These are phyloP conservation scores for Mormyrops attenuatus DNA, from an alignment of 2,797 vertebrate genomes.

Conservation along the genomic window DNA sequence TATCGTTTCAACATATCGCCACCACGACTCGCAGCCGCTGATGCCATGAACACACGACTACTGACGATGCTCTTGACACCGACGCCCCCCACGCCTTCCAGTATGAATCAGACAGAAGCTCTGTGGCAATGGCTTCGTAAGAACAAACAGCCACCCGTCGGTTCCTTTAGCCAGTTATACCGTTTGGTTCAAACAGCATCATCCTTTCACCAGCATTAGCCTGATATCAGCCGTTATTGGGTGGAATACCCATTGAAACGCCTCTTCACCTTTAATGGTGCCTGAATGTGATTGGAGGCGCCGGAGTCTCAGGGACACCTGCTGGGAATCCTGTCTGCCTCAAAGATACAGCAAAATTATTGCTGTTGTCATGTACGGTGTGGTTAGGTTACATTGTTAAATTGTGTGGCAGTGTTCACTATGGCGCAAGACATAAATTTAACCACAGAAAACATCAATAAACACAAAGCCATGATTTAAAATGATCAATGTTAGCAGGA, in stretches of 20 bases:
- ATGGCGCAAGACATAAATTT: neutral
- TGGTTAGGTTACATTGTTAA: neutral
- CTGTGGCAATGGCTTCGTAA: neutral
- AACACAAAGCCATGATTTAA: neutral
- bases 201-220: neutral
- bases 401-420: neutral
- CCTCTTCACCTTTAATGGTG: neutral
- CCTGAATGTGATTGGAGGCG: neutral
- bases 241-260: neutral
- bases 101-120: neutral
- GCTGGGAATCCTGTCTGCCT: neutral
- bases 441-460: neutral
- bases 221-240: neutral
- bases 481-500: neutral
- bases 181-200: neutral
- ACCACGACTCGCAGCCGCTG: neutral
- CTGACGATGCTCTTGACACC: neutral
- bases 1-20: neutral
- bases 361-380: neutral
- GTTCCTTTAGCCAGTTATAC: neutral
- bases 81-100: neutral
- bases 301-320: neutral
- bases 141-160: neutral
- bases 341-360: neutral
- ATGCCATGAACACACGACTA: neutral